Evolutionary conservation across 2,113 vertebrate species (phyloP), one percentile per base, ranked within the genome.

Genomic region (Coracopsis vasa): DNA sequence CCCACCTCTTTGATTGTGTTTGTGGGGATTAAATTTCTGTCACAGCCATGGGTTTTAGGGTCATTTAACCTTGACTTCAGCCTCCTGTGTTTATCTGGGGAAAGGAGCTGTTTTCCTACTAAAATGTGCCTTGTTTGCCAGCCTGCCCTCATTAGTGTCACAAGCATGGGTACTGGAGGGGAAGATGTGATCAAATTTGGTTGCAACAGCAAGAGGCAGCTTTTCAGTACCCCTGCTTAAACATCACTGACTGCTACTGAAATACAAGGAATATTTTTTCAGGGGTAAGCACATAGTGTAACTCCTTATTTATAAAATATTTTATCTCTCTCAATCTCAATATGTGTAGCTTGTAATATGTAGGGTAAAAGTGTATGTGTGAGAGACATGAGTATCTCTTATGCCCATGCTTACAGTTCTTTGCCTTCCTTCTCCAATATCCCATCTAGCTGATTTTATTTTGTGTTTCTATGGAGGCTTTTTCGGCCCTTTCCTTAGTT

Each of bases 1-100:
- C 19, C 19, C 1, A 0, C 4, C 19, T 75, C 5, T 1, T 18
- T 28, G 27, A 1, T 10, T 37, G 23, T 18, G 18, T 17, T 29
- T 0, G 0, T 4, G 9, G 35, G 35, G 14, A 28, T 73, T 23
- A 56, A 58, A 50, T 39, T 29, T 51, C 9, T 3, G 15, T 10
- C 33, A 23, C 3, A 3, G 18, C 13, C 13, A 11, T 9, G 14
- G 13, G 45, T 27, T 31, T 54, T 44, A 3, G 27, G 28, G 44
- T 4, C 21, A 7, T 60, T 44, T 19, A 89, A 44, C 21, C 9
- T 42, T 3, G 4, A 11, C 24, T 47, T 47, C 53, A 12, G 2
- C 10, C 17, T 48, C 35, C 25, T 35, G 21, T 13, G 19, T 25
- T n/a, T 13, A 3, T 2, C 1, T 23, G 20, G 11, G 64, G 19